Evolutionary conservation across 2,797 vertebrate species (phyloP).

Genomic region (Acanthurus leucopareius): DNA sequence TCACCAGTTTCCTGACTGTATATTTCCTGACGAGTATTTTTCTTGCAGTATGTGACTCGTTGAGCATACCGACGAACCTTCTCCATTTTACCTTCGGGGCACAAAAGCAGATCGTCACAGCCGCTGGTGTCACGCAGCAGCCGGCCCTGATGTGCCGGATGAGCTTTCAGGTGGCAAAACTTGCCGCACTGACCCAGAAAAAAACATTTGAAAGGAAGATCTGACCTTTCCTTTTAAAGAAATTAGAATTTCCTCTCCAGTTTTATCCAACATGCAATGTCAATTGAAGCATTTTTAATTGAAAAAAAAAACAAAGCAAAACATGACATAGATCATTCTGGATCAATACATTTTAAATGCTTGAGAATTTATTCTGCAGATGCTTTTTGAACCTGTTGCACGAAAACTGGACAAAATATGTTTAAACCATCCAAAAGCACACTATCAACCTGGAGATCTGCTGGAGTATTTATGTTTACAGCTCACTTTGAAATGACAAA

Average conservation of each 20-base stretch:
- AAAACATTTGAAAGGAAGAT: not conserved
- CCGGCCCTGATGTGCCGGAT: rapidly evolving
- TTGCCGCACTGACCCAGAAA: conserved; percentile 34
- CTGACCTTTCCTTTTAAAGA: not conserved
- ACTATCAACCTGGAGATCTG: not conserved
- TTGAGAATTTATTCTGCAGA: not conserved
- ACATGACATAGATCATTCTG: not conserved
- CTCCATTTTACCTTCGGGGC: conserved; percentile 39
- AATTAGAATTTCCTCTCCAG: not conserved
- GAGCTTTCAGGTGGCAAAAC: conserved; percentile 7
- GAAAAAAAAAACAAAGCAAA: not conserved
- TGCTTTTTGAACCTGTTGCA: not conserved
- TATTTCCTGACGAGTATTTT: not conserved
- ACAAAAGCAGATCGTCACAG: not conserved
- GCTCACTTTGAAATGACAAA: not conserved
- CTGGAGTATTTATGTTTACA: not conserved
- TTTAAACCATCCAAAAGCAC: not conserved
- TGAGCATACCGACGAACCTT: not conserved
- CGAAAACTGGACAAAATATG: not conserved
- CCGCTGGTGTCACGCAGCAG: not conserved
- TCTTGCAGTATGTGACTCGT: conserved; percentile 1
- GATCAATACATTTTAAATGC: not conserved
- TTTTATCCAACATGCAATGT: not conserved
- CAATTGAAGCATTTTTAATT: not conserved
- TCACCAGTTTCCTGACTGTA: no score